Base-by-base conservation (phyloP, 2,797 vertebrate genomes). In the Pipistrellus nathusii region DNA sequence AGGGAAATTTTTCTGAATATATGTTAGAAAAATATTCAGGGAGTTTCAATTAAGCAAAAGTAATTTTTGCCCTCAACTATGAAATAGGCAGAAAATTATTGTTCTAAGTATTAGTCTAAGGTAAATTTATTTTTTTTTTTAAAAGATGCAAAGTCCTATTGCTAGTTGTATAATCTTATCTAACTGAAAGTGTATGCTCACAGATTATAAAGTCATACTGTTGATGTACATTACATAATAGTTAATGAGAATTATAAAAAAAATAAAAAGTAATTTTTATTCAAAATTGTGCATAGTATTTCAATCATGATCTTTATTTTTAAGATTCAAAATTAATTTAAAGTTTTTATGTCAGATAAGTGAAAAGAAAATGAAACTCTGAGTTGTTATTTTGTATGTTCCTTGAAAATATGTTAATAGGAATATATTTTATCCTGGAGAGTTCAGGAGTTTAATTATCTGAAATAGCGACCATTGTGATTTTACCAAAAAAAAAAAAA, bases 251-350 rank as follows among this genome's bases (percentile, higher is more conserved):
- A 55, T 12, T 81, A 83, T 8, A 32, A 83, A 53, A 35, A 69
- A 30, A 90, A 64, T 4, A 57, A 81, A 82, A 86, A 75, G 13
- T 71, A 84, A n/a, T 53, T 93, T 90, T 32, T 92, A 48, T 44
- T 96, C n/a, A 94, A 72, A 92, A 35, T 94, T 78, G 20, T 73
- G 1, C 5, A 38, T 73, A 59, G 57, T 51, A 35, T 81, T 90
- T 73, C 7, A 87, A 48, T 91, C 3, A 41, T 44, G 10, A 85
- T 51, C 20, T 85, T 62, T 20, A 35, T 68, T 94, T 93, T 91
- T 83, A 78, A 77, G 53, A 48, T 59, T 80, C 35, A 95, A 85
- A 75, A 88, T n/a, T 76, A 41, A 90, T 35, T 41, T 14, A 78
- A 72, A 68, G 15, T n/a, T 68, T 92, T 80, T 17, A 66, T 13